Conservation (phyloP, 2,797 vertebrate species). For the Pelodytes ibericus region DNA sequence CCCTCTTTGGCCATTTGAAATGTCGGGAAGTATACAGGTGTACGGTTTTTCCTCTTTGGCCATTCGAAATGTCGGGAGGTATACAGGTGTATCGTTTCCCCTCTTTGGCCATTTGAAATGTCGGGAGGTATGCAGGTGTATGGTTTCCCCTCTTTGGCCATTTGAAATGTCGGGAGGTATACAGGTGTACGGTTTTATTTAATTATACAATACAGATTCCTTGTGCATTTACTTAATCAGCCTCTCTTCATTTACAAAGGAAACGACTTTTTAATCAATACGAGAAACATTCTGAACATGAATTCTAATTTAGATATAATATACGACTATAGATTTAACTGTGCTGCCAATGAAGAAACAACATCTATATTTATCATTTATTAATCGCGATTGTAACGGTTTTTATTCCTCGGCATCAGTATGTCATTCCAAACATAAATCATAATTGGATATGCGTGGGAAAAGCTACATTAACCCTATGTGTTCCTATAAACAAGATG, state of each 20-base stretch:
- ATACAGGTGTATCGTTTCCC: too few species aligned
- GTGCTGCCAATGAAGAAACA: neutral
- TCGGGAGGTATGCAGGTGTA: too few species aligned
- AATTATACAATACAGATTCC: neutral
- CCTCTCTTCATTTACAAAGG: neutral
- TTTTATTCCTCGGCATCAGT: neutral
- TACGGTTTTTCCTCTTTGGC: too few species aligned
- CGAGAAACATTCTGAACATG: neutral
- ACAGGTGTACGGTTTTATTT: neutral
- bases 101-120: too few species aligned
- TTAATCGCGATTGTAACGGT: neutral
- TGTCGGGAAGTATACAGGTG: too few species aligned
- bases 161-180: too few species aligned
- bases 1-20: too few species aligned
- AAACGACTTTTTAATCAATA: neutral
- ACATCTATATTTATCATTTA: constrained; percentile 3
- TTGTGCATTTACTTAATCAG: neutral
- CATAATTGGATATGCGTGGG: neutral
- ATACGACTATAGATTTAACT: neutral
- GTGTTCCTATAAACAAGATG: neutral
- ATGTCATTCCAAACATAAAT: neutral
- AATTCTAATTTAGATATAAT: neutral
- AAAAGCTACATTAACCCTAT: neutral
- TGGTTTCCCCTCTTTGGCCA: too few species aligned
- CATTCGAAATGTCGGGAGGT: too few species aligned